phyloP scores from a whole-genome alignment of 2,888 invertebrate genomes.

The Marronus borbonicus region DNA sequence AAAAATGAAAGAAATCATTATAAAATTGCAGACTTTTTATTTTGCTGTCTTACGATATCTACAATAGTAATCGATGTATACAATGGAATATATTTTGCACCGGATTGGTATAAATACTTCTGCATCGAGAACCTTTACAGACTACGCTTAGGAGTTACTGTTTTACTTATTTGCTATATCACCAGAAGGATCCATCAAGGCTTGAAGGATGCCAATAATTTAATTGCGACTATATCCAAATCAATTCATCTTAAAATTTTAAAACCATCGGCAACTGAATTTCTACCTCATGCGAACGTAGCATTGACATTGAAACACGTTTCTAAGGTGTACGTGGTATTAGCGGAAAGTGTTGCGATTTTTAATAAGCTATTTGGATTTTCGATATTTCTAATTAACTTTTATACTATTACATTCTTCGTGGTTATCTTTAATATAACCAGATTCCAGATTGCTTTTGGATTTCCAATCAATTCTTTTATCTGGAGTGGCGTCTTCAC shows the following conservation, averaged over 20 bases:
- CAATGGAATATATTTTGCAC: neutral
- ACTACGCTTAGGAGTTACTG: neutral
- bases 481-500: neutral
- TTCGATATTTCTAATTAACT: neutral
- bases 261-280: neutral
- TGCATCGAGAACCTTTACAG: constrained; percentile 3
- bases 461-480: neutral
- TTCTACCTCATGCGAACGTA: neutral
- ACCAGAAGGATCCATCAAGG: neutral
- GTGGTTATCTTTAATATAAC: neutral
- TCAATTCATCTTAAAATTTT: neutral
- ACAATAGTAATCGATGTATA: constrained; percentile 1
- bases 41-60: neutral
- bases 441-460: neutral
- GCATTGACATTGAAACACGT: constrained; percentile 8
- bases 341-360: neutral
- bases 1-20: neutral
- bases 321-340: neutral
- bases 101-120: constrained; percentile 1
- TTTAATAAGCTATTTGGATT: constrained; percentile 4
- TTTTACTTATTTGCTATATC: constrained; percentile 5
- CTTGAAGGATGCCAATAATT: neutral
- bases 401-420: constrained; percentile 5
- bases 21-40: neutral
- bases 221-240: neutral